Evolutionary conservation across 1,140 invertebrate genomes (phyloP).

Genomic region (Thaumatotibia leucotreta): DNA sequence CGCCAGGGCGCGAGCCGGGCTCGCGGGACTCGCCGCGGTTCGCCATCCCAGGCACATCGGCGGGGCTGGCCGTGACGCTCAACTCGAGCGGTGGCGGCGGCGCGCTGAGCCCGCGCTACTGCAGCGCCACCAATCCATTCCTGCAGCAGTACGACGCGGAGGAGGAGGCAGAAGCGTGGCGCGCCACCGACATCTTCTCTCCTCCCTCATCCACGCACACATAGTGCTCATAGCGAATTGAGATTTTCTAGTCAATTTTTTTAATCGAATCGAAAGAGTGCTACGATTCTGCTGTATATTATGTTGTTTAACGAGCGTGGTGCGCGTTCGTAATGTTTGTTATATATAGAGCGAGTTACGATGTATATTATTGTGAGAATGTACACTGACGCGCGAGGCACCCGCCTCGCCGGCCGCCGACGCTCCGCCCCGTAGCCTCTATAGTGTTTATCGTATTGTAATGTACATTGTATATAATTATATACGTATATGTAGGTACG

Average conservation of each 20-base stretch:
- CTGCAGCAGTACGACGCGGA: slow-evolving; percentile 77
- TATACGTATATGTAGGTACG: slow-evolving; percentile 65
- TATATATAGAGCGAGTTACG: slow-evolving; percentile 72
- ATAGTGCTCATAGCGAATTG: slow-evolving; percentile 70
- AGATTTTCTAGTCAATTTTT: slow-evolving; percentile 75
- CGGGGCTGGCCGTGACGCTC: slow-evolving; percentile 77
- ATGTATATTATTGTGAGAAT: slow-evolving; percentile 73
- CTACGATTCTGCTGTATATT: slow-evolving; percentile 72
- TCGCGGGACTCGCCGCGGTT: slow-evolving; percentile 53
- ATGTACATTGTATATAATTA: slow-evolving; percentile 71
- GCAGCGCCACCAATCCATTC: slow-evolving; percentile 79
- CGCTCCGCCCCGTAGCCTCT: slow-evolving; percentile 51
- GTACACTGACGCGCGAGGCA: slow-evolving; percentile 61
- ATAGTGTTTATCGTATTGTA: slow-evolving; percentile 63
- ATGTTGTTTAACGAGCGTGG: slow-evolving; percentile 67
- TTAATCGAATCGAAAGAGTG: slow-evolving; percentile 71
- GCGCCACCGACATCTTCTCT: slow-evolving; percentile 66
- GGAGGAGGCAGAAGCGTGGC: slow-evolving; percentile 68
- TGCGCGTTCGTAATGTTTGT: slow-evolving; percentile 68
- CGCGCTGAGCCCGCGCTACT: slow-evolving; percentile 62
- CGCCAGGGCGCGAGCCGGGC: slow-evolving; percentile 42
- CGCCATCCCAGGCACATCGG: slow-evolving; percentile 77
- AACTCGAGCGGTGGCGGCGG: slow-evolving; percentile 64
- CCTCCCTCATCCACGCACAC: slow-evolving; percentile 59
- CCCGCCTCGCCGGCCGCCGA: slow-evolving; percentile 46